Base-by-base conservation (phyloP, 64 coral and sea anemone genomes). In the Stichodactyla mertensii region DNA sequence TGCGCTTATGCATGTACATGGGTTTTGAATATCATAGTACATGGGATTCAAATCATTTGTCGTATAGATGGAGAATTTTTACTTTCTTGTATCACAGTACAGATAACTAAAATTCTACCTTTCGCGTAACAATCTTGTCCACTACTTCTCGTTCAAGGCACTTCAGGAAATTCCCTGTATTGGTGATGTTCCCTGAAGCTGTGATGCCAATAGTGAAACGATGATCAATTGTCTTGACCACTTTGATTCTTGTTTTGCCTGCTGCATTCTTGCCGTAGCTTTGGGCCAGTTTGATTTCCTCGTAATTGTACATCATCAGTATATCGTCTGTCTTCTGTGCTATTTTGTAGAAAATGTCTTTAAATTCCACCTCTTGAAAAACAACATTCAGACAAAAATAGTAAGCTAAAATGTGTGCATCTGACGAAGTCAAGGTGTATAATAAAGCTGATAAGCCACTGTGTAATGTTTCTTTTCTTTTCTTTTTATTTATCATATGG, bases 171-270 rank as follows among this genome's bases (percentile, higher is more conserved):
- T 16, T 45, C 10, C 52, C 83, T 28, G 83, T 27, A 10, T 85
- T 58, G n/a, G 54, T 61, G 27, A 85, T 64, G 22, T 85, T 85
- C 8, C 83, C 83, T 6, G 83, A 85, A 7, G 83, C 83, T 0
- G 83, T 85, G 16, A 85, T 64, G 7, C 83, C 83, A 85, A 85
- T 85, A 45, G 83, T 85, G 36, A 85, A 85, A 13, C 83, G 83
- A 55, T 85, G 83, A 52, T 85, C 83, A 12, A 85, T 26, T 3
- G 57, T 85, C 56, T 64, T 85, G 54, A 85, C 9, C 4, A 85
- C 56, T 16, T 85, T 85, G 60, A 85, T 60, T 55, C 16, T 59
- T 4, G 83, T 58, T 24, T 56, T 56, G 4, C 19, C 54, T 2
- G 55, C 15, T 62, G 83, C 56, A 15, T 19, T 0, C 16, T 85